Evolutionary conservation across 1,140 invertebrate species (phyloP).

Genomic region (Ceratina calcarata): DNA sequence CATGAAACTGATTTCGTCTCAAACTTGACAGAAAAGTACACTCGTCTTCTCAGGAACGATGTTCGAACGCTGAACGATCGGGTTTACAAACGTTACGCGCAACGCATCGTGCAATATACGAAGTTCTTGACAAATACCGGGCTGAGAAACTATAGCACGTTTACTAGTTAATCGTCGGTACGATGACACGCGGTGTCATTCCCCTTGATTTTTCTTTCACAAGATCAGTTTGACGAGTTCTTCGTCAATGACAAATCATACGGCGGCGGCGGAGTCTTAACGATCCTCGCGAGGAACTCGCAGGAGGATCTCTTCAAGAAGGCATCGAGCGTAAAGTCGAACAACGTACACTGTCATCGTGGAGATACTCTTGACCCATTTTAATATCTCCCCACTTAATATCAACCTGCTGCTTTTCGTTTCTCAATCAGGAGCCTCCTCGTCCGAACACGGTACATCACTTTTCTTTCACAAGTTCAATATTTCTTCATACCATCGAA

Average conservation of each 20-base stretch:
- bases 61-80: neutral
- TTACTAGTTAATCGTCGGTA: neutral
- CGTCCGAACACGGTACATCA: neutral
- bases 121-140: neutral
- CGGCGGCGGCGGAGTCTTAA: neutral
- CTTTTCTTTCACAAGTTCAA: neutral
- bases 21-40: conserved; percentile 2
- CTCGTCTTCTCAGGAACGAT: neutral
- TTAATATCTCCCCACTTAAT: conserved; percentile 56
- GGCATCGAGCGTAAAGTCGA: conserved; percentile 36
- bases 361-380: conserved; percentile 61
- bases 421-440: conserved; percentile 42
- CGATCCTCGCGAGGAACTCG: conserved; percentile 1
- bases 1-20: conserved; percentile 51
- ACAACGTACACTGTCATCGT: conserved; percentile 48
- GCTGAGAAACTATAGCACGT: neutral
- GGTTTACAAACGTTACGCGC: neutral
- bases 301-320: conserved; percentile 33
- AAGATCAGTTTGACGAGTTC: too few relatives aligned
- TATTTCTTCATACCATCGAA: neutral
- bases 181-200: neutral
- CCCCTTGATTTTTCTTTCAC: too few relatives aligned
- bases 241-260: too few relatives aligned
- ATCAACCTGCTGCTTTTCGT: conserved; percentile 55
- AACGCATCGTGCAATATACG: neutral